Evolutionary conservation across 2,888 invertebrate genomes (phyloP).

Genomic region (Euzophera pinguis): DNA sequence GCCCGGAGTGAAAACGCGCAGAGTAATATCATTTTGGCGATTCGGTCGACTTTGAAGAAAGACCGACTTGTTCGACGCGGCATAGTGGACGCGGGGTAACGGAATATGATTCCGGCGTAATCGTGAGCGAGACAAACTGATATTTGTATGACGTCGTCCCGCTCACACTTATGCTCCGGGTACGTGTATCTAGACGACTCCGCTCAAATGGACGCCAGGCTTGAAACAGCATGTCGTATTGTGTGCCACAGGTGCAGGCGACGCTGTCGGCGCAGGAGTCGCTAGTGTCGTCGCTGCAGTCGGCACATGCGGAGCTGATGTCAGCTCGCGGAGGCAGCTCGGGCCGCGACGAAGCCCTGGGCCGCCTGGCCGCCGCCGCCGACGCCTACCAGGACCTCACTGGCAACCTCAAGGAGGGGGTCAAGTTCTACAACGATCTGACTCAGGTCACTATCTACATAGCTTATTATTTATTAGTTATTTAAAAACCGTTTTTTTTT

Average conservation of each 20-base stretch:
- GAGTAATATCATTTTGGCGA: too few relatives aligned
- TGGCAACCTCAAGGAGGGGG: slow-evolving; percentile 95
- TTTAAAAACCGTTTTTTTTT: too few relatives aligned
- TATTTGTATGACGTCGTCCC: too few relatives aligned
- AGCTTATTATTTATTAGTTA: background rate
- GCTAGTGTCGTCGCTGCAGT: slow-evolving; percentile 78
- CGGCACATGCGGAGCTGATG: slow-evolving; percentile 77
- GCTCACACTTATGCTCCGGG: too few relatives aligned
- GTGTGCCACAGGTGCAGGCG: slow-evolving; percentile 81
- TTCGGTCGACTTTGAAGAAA: too few relatives aligned
- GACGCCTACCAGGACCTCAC: slow-evolving; percentile 95
- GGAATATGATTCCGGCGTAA: too few relatives aligned
- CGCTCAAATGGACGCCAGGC: too few relatives aligned
- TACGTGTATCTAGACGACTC: too few relatives aligned
- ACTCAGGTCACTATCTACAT: slow-evolving; percentile 82
- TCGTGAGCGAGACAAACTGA: too few relatives aligned
- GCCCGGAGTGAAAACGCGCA: too few relatives aligned
- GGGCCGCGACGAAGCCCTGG: slow-evolving; percentile 88
- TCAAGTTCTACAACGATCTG: slow-evolving; percentile 96
- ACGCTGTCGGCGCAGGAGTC: slow-evolving; percentile 79
- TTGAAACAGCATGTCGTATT: slow-evolving; percentile 49
- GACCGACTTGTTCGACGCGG: too few relatives aligned
- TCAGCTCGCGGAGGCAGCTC: slow-evolving; percentile 81
- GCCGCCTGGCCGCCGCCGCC: slow-evolving; percentile 92
- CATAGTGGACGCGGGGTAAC: too few relatives aligned